phyloP scores from a whole-genome alignment of 23 tunicate genomes.

The Styela clava region DNA sequence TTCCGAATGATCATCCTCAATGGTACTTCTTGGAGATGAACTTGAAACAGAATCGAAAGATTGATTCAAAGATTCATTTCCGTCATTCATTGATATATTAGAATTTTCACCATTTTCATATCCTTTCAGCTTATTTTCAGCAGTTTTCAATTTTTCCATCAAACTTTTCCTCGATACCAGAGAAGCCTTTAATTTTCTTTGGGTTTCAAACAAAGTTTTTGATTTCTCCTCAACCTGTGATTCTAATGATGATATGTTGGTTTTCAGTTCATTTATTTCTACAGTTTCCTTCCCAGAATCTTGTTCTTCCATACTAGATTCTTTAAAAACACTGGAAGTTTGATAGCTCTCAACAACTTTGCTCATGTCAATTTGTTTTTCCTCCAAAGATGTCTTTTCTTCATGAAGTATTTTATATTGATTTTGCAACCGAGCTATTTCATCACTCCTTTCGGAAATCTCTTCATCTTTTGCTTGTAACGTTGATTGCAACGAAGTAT shows the following conservation, averaged over 20 bases:
- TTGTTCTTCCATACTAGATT: not conserved
- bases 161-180: conserved; percentile 62
- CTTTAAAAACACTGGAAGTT: not conserved
- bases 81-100: not conserved
- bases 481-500: not conserved
- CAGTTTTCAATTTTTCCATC: conserved; percentile 49
- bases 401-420: not conserved
- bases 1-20: not conserved
- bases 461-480: conserved; percentile 1
- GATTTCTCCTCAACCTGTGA: conserved; percentile 11
- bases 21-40: not conserved
- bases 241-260: conserved; percentile 5
- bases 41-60: conserved; percentile 18
- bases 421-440: not conserved
- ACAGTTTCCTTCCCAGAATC: not conserved
- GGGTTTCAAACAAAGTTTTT: conserved; percentile 46
- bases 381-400: not conserved
- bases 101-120: not conserved
- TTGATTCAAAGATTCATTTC: conserved; percentile 12
- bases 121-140: conserved; percentile 27
- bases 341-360: not conserved
- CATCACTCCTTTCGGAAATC: not conserved
- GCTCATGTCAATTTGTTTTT: not conserved
- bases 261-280: not conserved
- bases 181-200: conserved; percentile 75